Percentiles rank a stretch among this genome's conserved stretches.
Conservation (phyloP, 2,888 invertebrate species). For the Calameuta pallipes region DNA sequence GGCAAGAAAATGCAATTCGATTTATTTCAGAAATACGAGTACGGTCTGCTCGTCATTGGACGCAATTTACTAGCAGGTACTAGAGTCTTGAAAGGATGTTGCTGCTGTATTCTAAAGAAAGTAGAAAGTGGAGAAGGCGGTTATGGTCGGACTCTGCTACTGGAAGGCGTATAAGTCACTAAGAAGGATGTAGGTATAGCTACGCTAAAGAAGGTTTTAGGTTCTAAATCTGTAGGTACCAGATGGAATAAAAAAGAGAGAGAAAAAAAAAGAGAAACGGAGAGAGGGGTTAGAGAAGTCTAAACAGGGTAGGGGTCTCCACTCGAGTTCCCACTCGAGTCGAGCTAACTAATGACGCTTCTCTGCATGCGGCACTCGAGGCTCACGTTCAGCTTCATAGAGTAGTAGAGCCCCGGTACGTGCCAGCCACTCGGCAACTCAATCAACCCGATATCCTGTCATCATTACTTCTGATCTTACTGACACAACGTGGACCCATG, state of each 20-base stretch:
- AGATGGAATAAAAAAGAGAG: constrained; percentile 15
- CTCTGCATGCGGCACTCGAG: constrained; percentile 50
- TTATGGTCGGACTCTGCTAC: not conserved
- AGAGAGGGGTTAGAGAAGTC: constrained; percentile 19
- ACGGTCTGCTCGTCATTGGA: not conserved
- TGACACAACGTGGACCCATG: not conserved
- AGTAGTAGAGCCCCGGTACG: not conserved
- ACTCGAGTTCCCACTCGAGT: constrained; percentile 44
- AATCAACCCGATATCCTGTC: not conserved
- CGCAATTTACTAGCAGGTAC: not conserved
- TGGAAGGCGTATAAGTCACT: not conserved
- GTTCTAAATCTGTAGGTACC: not conserved
- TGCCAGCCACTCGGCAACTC: not conserved
- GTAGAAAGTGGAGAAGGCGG: not conserved
- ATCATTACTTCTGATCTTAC: not conserved
- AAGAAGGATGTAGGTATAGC: not conserved
- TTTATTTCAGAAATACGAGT: not conserved
- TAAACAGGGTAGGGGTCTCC: constrained; percentile 16
- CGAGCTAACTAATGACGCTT: constrained; percentile 60
- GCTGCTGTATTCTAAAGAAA: not conserved
- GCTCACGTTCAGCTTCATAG: constrained; percentile 36
- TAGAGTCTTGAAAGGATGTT: not conserved
- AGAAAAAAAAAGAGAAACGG: constrained; percentile 10
- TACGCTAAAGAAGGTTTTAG: not conserved
- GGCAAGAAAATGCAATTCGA: not conserved